Base-by-base conservation (phyloP, 1,140 invertebrate genomes). In the Meteorus sp. region DNA sequence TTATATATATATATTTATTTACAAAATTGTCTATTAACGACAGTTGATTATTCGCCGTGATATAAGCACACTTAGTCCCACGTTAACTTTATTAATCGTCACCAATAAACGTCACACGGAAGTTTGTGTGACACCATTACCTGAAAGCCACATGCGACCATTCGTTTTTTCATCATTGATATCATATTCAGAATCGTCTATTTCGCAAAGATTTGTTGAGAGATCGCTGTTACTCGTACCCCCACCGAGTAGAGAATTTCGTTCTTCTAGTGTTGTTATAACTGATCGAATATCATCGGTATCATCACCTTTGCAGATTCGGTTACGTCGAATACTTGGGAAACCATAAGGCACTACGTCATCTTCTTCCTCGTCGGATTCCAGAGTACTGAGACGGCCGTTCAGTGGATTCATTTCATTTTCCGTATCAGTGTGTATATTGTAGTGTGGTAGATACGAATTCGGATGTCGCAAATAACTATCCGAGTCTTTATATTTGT, bases 181-280 rank as follows among this genome's bases (percentile, higher is more conserved):
- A 71, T 90, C 88, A 68, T 84, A 86, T 72, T 93, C 91, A n/a
- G 89, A 91, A 78, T 95, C 93, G 78, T 95, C 93, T 70, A 95
- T 94, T 83, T 95, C 93, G 83, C 93, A 95, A 25, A 95, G 83
- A 79, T 90, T 88, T 19, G 91, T 87, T 17, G 92, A 94, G 48
- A 94, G 82, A 76, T 94, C 91, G 77, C 92, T 94, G 71, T 89
- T 89, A 60, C 86, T 89, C 3, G 87, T 88, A 39, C 84, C 88
- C 41, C 82, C 83, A 50, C 84, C 83, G 31, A 91, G 82, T 59
- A 93, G 79, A 33, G 89, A 91, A 76, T 89, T 86, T 56, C 88
- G 82, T 75, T 92, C 90, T 69, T 89, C 84, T 60, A 85, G 73
- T 19, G 82, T 83, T 27, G 80, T 84, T 47, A 85, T 83, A 43